Percentiles rank a stretch among this genome's conserved stretches.
These are phyloP conservation scores for Todiramphus chloris DNA, from an alignment of 2,113 vertebrate species.

Conservation along the genomic window DNA sequence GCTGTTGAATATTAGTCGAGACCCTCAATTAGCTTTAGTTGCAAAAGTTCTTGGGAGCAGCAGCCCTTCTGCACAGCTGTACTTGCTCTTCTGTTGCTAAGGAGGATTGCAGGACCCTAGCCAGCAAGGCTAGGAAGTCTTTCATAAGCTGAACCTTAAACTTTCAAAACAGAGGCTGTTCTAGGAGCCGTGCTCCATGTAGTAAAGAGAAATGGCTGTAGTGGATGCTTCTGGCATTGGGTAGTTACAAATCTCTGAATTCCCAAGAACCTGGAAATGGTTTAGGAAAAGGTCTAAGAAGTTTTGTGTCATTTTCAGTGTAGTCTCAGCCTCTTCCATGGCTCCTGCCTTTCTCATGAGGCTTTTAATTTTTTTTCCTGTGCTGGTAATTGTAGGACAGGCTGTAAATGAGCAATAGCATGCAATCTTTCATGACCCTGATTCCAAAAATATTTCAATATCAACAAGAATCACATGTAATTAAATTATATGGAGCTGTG, in stretches of 20 bases:
- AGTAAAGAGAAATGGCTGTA: background rate
- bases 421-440: background rate
- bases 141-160: background rate
- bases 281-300: background rate
- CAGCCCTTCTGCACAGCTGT: background rate
- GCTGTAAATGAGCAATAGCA: background rate
- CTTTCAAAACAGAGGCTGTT: background rate
- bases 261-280: background rate
- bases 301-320: background rate
- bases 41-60: background rate
- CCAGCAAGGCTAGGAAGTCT: background rate
- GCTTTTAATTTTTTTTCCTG: background rate
- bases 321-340: background rate
- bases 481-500: background rate
- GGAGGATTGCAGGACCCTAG: background rate
- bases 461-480: background rate
- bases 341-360: background rate
- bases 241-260: background rate
- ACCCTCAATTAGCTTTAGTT: background rate
- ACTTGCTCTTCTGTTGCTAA: background rate
- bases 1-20: background rate
- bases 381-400: background rate
- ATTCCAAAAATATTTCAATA: background rate
- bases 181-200: background rate
- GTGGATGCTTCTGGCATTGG: background rate